Evolutionary conservation across 1,140 invertebrate species (phyloP), one percentile per base, ranked within the genome.

Genomic region (Propsilocerus akamusi): DNA sequence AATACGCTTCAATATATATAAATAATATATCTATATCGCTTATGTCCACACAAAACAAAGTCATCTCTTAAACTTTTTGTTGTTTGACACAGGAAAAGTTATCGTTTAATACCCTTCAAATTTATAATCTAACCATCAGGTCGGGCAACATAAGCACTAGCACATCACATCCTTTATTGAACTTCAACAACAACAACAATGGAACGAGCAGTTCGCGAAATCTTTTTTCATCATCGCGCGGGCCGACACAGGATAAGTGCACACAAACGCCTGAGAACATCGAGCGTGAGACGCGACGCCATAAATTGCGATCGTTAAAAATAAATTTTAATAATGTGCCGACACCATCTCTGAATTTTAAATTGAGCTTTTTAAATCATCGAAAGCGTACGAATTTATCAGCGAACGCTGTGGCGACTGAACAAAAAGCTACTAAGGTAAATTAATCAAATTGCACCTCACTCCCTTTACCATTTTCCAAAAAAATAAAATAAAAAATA

Each of bases 391-490:
- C 77, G 55, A 77, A 74, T 2, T 53, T 81, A 47, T 77, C 81
- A 3, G 81, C 81, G 1, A 85, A 83, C 57, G 78, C 80, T 0
- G 82, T 88, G 1, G 81, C 82, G 17, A 86, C 81, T 7, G 84
- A 88, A 57, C 83, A 87, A 60, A 87, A 87, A 58, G 83, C 83
- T 0, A 82, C 80, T 51, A 87, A 87, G 64, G 80, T 49, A 28
- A n/a, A 25, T 25, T 46, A n/a, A 24, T 25, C 7, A 5, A n/a
- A n/a, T n/a, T n/a, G n/a, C n/a, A n/a, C n/a, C n/a, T n/a, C n/a
- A n/a, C n/a, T n/a, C n/a, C n/a, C n/a, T n/a, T n/a, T n/a, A n/a
- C n/a, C n/a, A n/a, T n/a, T n/a, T n/a, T n/a, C n/a, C n/a, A n/a
- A n/a, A n/a, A n/a, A n/a, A n/a, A n/a, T n/a, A n/a, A n/a, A n/a